Evolutionary conservation across 2,888 invertebrate genomes (phyloP).

Genomic region (Leptopilina drosophilae): DNA sequence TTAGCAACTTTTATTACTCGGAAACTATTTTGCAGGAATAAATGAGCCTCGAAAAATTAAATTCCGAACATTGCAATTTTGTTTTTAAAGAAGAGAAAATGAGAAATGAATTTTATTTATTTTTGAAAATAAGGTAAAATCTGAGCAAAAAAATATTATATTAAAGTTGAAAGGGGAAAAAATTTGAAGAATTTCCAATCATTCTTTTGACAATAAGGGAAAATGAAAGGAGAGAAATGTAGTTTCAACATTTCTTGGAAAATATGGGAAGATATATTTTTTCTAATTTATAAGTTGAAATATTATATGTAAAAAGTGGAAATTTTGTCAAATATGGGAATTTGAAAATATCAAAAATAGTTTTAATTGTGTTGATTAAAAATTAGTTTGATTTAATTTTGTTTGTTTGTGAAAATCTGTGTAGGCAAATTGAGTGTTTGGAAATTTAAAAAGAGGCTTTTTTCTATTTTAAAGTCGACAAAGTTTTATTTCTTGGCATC

Average conservation of each 20-base stretch:
- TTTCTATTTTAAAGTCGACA: not conserved
- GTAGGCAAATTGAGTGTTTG: not conserved
- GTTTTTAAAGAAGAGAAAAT: not conserved
- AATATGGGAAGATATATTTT: not conserved
- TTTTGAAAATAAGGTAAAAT: not conserved
- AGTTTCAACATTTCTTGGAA: not conserved
- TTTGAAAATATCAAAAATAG: too few species aligned
- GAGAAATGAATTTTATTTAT: not conserved
- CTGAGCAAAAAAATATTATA: not conserved
- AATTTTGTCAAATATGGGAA: too few species aligned
- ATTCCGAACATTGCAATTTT: not conserved
- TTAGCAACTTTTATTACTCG: not conserved
- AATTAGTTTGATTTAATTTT: too few species aligned
- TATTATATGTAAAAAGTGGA: too few species aligned
- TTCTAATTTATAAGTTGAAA: too few species aligned
- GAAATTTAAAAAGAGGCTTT: not conserved
- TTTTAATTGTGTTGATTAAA: too few species aligned
- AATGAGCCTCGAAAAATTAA: conserved; percentile 1
- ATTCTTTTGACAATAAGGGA: not conserved
- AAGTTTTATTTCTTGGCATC: not conserved
- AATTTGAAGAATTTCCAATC: not conserved
- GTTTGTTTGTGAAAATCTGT: too few species aligned
- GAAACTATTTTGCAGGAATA: not conserved
- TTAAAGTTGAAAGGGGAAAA: not conserved
- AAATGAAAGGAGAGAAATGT: not conserved